A percentile compares a stretch with the other conserved stretches of the same genome.
phyloP scores from a whole-genome alignment of 2,113 vertebrate genomes.

The Pluvianellus socialis region DNA sequence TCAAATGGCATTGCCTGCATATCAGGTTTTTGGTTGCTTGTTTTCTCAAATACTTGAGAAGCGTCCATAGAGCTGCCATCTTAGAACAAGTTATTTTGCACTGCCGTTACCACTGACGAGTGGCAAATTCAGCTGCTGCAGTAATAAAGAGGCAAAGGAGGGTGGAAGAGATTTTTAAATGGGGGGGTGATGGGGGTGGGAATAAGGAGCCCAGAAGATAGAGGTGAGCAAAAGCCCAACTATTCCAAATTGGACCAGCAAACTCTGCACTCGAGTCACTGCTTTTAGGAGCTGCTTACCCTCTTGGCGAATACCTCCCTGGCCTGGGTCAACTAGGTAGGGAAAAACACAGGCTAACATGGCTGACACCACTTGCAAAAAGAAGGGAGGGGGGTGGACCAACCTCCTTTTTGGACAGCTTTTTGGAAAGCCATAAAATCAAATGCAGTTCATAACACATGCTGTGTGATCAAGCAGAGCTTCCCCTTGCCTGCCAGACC shows the following conservation, averaged over 20 bases:
- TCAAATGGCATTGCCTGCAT: background rate
- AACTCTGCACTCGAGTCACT: background rate
- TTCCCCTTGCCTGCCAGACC: constrained; percentile 14
- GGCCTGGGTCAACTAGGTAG: constrained; percentile 11
- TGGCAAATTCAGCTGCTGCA: background rate
- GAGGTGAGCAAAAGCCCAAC: background rate
- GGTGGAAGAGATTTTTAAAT: background rate
- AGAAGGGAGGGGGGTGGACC: background rate
- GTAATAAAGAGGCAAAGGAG: background rate
- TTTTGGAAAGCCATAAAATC: constrained; percentile 71
- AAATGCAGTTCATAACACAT: constrained; percentile 65
- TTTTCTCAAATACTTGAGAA: background rate
- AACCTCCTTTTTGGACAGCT: constrained; percentile 53
- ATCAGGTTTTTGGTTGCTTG: background rate
- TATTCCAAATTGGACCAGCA: background rate
- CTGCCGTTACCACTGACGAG: background rate
- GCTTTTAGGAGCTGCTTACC: background rate
- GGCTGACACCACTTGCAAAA: background rate
- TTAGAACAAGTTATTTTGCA: background rate
- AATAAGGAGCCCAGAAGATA: background rate
- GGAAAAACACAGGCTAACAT: constrained; percentile 15
- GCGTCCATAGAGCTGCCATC: background rate
- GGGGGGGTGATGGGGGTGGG: rapidly evolving
- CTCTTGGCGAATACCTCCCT: constrained; percentile 15
- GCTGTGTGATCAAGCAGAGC: constrained; percentile 63